Evolutionary conservation across 2,888 invertebrate species (phyloP).

Genomic region (Aspidiotus rigidus): DNA sequence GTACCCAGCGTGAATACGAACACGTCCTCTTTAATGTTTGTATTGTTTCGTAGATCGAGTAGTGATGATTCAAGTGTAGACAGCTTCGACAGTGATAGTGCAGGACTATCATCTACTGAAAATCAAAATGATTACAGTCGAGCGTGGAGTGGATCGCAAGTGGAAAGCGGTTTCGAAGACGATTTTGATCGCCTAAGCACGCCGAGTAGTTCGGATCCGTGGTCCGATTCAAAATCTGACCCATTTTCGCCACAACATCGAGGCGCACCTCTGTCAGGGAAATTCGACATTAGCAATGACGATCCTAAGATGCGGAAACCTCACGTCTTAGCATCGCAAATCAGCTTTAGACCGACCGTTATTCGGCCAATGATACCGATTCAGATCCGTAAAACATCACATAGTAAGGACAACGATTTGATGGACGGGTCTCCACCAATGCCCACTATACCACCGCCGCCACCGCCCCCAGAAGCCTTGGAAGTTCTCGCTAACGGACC

Average conservation of each 20-base stretch:
- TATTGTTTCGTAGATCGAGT: conserved; percentile 48
- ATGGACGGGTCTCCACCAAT: conserved; percentile 52
- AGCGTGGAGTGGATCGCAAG: conserved; percentile 50
- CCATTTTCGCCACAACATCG: conserved; percentile 49
- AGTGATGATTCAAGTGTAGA: conserved; percentile 66
- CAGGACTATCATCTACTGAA: conserved; percentile 51
- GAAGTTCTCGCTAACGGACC: conserved; percentile 40
- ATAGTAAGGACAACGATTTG: conserved; percentile 13
- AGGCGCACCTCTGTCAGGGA: conserved; percentile 36
- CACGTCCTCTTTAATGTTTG: neutral
- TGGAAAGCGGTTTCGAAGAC: conserved; percentile 74
- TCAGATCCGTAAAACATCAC: neutral
- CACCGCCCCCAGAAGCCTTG: conserved; percentile 52
- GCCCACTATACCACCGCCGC: conserved; percentile 69
- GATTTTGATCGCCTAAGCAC: conserved; percentile 57
- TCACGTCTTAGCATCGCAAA: conserved; percentile 15
- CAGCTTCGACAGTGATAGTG: conserved; percentile 61
- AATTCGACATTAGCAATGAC: conserved; percentile 34
- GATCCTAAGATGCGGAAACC: conserved; percentile 32
- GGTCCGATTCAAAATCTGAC: conserved; percentile 42
- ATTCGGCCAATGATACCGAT: conserved; percentile 18
- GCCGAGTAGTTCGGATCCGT: conserved; percentile 35
- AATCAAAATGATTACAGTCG: conserved; percentile 42
- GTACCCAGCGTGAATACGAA: neutral
- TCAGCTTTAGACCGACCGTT: conserved; percentile 30